Conservation (phyloP, 2,113 vertebrate genomes). For the Trichechus manatus region DNA sequence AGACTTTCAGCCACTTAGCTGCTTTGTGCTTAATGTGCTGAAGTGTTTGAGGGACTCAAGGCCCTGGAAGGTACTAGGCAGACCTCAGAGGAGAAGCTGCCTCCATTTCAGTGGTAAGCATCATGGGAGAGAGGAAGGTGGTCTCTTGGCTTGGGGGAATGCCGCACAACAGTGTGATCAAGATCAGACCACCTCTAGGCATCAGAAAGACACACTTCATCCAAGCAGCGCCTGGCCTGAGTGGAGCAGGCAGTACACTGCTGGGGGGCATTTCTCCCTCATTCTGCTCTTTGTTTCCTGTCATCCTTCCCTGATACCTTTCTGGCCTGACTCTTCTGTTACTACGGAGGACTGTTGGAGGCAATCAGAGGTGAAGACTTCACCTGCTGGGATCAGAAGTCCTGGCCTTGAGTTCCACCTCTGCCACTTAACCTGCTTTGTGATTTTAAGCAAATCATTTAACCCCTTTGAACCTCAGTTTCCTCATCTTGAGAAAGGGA, state of each 20-base stretch:
- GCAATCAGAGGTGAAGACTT: not conserved
- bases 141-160: not conserved
- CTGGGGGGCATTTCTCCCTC: not conserved
- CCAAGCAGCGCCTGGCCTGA: not conserved
- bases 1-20: constrained; percentile 79
- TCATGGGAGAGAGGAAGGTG: not conserved
- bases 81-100: constrained; percentile 75
- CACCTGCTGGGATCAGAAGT: not conserved
- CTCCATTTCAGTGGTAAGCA: constrained; percentile 68
- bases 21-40: constrained; percentile 72
- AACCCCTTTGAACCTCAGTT: not conserved
- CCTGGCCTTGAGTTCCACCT: not conserved
- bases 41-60: constrained; percentile 78
- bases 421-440: not conserved
- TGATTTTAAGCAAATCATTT: not conserved
- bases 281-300: not conserved
- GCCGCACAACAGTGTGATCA: not conserved
- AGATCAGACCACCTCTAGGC: not conserved
- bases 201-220: not conserved
- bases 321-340: not conserved
- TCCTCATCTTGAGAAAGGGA: not conserved
- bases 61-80: constrained; percentile 79
- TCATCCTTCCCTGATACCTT: not conserved
- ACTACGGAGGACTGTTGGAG: fast-evolving
- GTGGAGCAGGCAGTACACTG: not conserved